phyloP scores from a whole-genome alignment of 1,140 invertebrate species.

The Onthophagus taurus region DNA sequence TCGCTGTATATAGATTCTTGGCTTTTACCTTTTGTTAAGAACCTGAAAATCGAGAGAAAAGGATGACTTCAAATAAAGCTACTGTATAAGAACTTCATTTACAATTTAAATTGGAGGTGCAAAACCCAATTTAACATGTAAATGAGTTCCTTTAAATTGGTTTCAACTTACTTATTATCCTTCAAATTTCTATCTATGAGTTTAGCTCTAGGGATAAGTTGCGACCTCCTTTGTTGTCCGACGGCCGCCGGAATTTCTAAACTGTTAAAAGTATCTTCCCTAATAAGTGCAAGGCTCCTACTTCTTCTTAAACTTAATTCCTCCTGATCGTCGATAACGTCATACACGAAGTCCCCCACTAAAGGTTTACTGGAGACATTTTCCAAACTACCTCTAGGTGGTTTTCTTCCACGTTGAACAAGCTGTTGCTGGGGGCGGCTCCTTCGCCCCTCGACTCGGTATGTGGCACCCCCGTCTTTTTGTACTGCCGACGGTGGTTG shows the following conservation, averaged over 20 bases:
- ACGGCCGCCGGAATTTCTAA: constrained; percentile 43
- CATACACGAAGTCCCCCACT: constrained; percentile 25
- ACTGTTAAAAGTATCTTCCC: constrained; percentile 61
- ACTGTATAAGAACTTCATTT: too few species aligned
- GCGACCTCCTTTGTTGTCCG: constrained; percentile 52
- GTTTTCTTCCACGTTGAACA: too few species aligned
- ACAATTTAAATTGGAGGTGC: too few species aligned
- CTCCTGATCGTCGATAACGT: too few species aligned
- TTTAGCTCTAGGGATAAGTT: constrained; percentile 66
- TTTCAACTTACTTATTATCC: too few species aligned
- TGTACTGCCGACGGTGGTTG: constrained; percentile 15
- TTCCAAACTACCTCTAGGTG: constrained; percentile 31
- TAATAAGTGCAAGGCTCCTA: constrained; percentile 63
- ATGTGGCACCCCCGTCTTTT: too few species aligned
- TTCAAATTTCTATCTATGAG: constrained; percentile 59
- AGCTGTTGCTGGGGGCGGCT: constrained; percentile 19
- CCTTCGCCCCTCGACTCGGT: constrained; percentile 5
- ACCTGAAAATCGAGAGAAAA: too few species aligned
- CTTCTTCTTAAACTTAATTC: constrained; percentile 58
- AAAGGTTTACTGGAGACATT: constrained; percentile 31
- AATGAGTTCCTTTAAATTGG: not conserved
- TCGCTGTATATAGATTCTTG: too few species aligned
- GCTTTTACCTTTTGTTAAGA: too few species aligned
- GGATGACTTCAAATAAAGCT: too few species aligned
- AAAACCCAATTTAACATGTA: too few species aligned